phyloP scores from a whole-genome alignment of 2,888 invertebrate genomes.

The Lycocerus yunnanus region DNA sequence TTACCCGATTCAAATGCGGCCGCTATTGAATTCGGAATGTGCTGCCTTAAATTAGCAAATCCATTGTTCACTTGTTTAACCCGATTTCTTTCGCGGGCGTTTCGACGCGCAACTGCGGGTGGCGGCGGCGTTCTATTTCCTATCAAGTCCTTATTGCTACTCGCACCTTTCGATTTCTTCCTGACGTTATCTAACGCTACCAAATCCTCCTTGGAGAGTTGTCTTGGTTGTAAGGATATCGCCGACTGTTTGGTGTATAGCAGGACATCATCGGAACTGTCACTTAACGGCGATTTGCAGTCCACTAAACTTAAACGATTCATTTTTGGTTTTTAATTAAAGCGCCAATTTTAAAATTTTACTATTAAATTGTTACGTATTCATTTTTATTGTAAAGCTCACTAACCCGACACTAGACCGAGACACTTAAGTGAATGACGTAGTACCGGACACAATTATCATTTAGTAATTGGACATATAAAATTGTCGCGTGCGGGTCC shows the following conservation, averaged over 20 bases:
- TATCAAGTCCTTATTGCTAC: conserved; percentile 39
- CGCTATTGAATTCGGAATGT: conserved; percentile 83
- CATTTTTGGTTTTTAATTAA: conserved; percentile 57
- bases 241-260: not conserved
- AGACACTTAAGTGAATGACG: conserved; percentile 28
- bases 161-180: conserved; percentile 39
- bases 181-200: conserved; percentile 49
- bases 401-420: conserved; percentile 14
- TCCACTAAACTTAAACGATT: conserved; percentile 57
- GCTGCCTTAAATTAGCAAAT: conserved; percentile 84
- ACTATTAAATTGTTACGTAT: not conserved
- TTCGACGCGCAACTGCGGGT: conserved; percentile 59
- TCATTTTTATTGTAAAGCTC: not conserved
- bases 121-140: conserved; percentile 64
- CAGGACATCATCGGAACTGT: not conserved
- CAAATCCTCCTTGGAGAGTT: conserved; percentile 41
- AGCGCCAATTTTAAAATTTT: not conserved
- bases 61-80: conserved; percentile 93
- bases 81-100: conserved; percentile 90
- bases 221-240: conserved; percentile 1
- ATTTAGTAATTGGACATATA: conserved; percentile 35
- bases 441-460: conserved; percentile 43
- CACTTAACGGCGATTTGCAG: conserved; percentile 46
- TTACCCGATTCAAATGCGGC: conserved; percentile 67
- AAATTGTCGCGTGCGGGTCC: conserved; percentile 50